Evolutionary conservation across 2,888 invertebrate species (phyloP), one percentile per base, ranked within the genome.

Genomic region (Agrochola lota): DNA sequence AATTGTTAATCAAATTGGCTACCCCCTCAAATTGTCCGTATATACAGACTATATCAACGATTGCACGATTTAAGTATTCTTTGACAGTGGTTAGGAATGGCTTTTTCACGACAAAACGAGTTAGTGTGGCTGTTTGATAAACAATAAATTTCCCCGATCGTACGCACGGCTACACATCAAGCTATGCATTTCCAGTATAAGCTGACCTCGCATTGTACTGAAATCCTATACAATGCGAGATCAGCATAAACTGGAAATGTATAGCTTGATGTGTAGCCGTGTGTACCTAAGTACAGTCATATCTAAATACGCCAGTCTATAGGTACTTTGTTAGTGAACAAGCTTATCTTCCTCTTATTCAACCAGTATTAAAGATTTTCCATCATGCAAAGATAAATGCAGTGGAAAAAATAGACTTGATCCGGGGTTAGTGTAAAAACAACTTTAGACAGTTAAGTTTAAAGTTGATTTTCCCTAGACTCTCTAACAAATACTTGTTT

Each of bases 331-430:
- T 17, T 59, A 49, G 6, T 12, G 20, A 60, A 30, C 7, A 15
- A 52, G 8, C 12, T 43, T 9, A 20, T 4, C 17, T 62, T 79
- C 3, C 15, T 40, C 11, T 11, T 15, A n/a, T 23, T 30, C 23
- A 40, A 11, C 7, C 23, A 49, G 6, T 26, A 26, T 23, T 55
- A 20, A 52, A 17, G 5, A 35, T 26, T 20, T 17, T 23, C 20
- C 17, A 12, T 7, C 1, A 46, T 74, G 15, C 62, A 40, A 57
- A 57, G 7, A 82, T 35, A 75, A 49, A 75, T 78, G 76, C 63
- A 76, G 3, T 11, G 15, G 49, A 49, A 63, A 35, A 43, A 57
- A n/a, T 52, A n/a, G 11, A 49, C 12, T 67, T 23, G 20, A 6
- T 2, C 4, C 9, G 2, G 7, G 6, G 20, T n/a, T 49, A 57